Evolutionary conservation across 1,140 invertebrate species (phyloP).

Genomic region (Panagrolaimus sp.): DNA sequence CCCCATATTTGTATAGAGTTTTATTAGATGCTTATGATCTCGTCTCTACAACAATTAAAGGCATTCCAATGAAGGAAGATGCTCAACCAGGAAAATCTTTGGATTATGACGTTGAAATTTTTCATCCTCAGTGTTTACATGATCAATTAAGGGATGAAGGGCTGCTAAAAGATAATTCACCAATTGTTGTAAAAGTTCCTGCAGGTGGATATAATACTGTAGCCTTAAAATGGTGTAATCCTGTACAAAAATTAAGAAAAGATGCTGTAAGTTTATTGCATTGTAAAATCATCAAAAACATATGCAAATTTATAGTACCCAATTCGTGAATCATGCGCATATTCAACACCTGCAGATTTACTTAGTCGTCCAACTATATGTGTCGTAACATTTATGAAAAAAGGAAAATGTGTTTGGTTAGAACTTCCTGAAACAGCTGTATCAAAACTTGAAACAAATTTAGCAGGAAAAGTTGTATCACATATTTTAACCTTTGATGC

Average conservation of each 20-base stretch:
- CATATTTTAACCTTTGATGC: neutral
- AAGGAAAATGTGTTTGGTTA: neutral
- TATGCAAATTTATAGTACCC: neutral
- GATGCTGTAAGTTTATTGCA: neutral
- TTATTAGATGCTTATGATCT: slow-evolving; percentile 5
- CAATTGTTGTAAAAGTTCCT: neutral
- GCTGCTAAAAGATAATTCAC: neutral
- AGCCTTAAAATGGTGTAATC: slow-evolving; percentile 3
- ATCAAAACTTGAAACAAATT: neutral
- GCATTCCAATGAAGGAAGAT: slow-evolving; percentile 11
- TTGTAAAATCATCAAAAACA: neutral
- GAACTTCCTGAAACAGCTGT: neutral
- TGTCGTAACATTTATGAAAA: neutral
- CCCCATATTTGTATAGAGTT: neutral
- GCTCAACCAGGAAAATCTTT: neutral
- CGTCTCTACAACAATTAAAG: neutral
- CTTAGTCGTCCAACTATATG: slow-evolving; percentile 8
- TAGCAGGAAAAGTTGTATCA: slow-evolving; percentile 1
- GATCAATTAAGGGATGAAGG: neutral
- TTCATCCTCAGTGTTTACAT: neutral
- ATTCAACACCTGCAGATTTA: neutral
- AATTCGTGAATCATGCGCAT: neutral
- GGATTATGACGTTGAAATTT: slow-evolving; percentile 2
- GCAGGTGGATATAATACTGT: neutral
- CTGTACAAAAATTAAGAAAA: neutral